These are phyloP conservation scores for Hydrophis major DNA, from an alignment of 2,797 vertebrate species.

Conservation along the genomic window DNA sequence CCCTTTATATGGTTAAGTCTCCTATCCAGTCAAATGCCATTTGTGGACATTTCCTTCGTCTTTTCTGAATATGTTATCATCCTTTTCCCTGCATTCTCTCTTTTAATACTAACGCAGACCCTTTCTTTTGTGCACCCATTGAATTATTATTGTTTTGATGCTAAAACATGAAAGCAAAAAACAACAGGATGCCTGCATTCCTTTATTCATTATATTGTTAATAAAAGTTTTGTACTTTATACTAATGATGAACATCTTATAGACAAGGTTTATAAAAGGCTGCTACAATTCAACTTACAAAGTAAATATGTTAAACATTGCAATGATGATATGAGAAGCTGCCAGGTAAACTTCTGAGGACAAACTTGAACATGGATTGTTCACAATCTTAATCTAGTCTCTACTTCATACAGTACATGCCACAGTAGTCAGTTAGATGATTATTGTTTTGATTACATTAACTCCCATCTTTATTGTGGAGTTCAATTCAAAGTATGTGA, in stretches of 20 bases:
- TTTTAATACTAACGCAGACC: not conserved
- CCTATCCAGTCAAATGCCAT: not conserved
- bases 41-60: not conserved
- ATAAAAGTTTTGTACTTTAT: not conserved
- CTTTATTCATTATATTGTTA: not conserved
- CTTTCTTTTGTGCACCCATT: not conserved
- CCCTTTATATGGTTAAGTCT: not conserved
- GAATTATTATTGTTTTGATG: not conserved
- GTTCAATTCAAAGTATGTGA: not conserved
- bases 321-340: not conserved
- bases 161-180: not conserved
- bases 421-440: not conserved
- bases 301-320: not conserved
- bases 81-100: not conserved
- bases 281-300: not conserved
- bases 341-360: not conserved
- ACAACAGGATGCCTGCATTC: not conserved
- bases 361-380: not conserved
- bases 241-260: not conserved
- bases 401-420: not conserved
- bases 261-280: not conserved
- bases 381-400: not conserved
- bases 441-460: not conserved
- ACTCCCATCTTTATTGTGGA: not conserved
- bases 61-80: not conserved